Conservation (phyloP, 1,140 invertebrate genomes). For the Listronotus oregonensis region DNA sequence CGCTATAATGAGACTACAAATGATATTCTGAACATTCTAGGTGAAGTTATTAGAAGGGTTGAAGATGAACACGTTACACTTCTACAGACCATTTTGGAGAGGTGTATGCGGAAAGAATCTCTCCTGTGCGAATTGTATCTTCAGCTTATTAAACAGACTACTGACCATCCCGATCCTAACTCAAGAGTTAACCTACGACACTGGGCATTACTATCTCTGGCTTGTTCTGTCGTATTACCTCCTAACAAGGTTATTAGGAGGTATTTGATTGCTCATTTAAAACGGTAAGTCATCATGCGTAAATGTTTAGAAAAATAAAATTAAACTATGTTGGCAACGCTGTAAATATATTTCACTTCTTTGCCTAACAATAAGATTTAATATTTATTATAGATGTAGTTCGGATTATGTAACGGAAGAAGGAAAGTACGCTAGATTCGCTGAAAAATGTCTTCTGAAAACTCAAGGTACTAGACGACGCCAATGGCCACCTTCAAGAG, state of each 20-base stretch:
- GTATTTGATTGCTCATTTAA: conserved; percentile 89
- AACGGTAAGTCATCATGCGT: conserved; percentile 58
- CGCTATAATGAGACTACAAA: too few species aligned
- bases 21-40: conserved; percentile 24
- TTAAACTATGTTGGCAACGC: too few species aligned
- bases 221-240: conserved; percentile 86
- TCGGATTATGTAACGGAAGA: conserved; percentile 91
- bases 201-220: conserved; percentile 89
- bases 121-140: conserved; percentile 90
- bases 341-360: too few species aligned
- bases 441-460: conserved; percentile 87
- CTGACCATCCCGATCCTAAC: conserved; percentile 89
- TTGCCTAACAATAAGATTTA: too few species aligned
- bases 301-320: not conserved
- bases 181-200: conserved; percentile 85
- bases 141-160: conserved; percentile 90
- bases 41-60: conserved; percentile 58
- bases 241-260: conserved; percentile 81
- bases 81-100: conserved; percentile 86
- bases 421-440: conserved; percentile 92
- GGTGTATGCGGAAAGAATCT: conserved; percentile 86
- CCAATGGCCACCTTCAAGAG: conserved; percentile 89
- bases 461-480: conserved; percentile 84
- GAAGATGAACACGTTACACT: conserved; percentile 88
- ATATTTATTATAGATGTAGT: conserved; percentile 62